A percentile compares a stretch with the other conserved stretches of the same genome.
These are phyloP conservation scores for Rhineura floridana DNA, from an alignment of 2,113 vertebrate genomes.

Conservation along the genomic window DNA sequence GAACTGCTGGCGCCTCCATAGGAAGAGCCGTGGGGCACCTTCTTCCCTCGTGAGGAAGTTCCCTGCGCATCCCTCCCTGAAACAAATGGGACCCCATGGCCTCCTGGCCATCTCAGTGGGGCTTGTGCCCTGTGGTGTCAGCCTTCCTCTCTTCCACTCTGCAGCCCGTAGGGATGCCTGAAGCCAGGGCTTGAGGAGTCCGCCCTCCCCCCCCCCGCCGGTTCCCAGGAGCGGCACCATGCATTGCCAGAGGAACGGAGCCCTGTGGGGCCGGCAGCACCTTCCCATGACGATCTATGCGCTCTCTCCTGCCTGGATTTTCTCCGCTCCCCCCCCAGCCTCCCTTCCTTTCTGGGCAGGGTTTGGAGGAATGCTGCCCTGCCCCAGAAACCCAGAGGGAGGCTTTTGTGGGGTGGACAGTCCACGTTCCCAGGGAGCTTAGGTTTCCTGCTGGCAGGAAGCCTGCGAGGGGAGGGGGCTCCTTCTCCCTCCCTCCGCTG, in stretches of 20 bases:
- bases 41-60: too few relatives aligned
- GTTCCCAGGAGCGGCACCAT: too few relatives aligned
- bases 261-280: neutral
- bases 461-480: slow-evolving; percentile 4
- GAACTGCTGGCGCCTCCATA: too few relatives aligned
- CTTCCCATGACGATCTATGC: neutral
- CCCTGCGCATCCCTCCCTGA: too few relatives aligned
- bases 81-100: neutral
- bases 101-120: neutral
- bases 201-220: too few relatives aligned
- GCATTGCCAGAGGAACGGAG: too few relatives aligned
- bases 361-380: neutral
- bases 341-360: neutral
- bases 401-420: neutral
- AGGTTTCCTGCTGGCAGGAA: slow-evolving; percentile 12
- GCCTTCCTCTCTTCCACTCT: too few relatives aligned
- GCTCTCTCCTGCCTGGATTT: neutral
- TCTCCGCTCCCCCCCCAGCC: too few relatives aligned
- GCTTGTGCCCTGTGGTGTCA: neutral
- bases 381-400: neutral
- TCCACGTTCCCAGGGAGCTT: slow-evolving; percentile 11
- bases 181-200: too few relatives aligned
- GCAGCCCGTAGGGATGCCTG: neutral
- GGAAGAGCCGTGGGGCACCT: too few relatives aligned
- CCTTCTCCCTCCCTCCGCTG: neutral